Percentiles rank a stretch among this genome's conserved stretches.
Evolutionary conservation across 2,888 invertebrate species (phyloP).

Genomic region (Heliconius aoede): DNA sequence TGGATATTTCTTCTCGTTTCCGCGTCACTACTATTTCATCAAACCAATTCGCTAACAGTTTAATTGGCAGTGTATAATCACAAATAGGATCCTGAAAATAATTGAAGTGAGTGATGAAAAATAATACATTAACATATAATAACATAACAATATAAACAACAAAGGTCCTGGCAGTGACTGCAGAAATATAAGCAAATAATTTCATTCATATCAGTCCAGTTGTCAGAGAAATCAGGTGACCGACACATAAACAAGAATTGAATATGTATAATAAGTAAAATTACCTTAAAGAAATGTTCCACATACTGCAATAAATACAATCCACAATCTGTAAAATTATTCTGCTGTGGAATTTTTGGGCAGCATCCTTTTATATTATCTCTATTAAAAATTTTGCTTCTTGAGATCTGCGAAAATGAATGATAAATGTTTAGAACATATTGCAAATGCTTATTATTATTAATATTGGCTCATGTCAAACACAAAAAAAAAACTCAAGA

Average conservation of each 20-base stretch:
- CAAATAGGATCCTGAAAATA: constrained; percentile 89
- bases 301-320: constrained; percentile 97
- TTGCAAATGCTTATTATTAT: background rate
- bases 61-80: constrained; percentile 93
- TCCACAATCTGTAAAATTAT: constrained; percentile 98
- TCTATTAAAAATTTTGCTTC: constrained; percentile 89
- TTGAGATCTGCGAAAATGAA: constrained; percentile 75
- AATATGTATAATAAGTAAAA: constrained; percentile 26
- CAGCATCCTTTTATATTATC: constrained; percentile 93
- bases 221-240: background rate
- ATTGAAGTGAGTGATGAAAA: constrained; percentile 26
- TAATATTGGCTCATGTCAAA: background rate
- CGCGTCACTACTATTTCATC: constrained; percentile 91
- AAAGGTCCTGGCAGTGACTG: background rate
- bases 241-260: too few relatives aligned
- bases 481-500: background rate
- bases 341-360: constrained; percentile 98
- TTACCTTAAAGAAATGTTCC: constrained; percentile 96
- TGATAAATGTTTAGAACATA: background rate
- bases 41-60: constrained; percentile 93
- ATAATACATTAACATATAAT: constrained; percentile 14
- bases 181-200: background rate
- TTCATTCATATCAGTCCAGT: background rate
- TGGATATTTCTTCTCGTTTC: constrained; percentile 94
- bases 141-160: background rate